Evolutionary conservation across 2,888 invertebrate genomes (phyloP).

Genomic region (Orchesellides sinensis): DNA sequence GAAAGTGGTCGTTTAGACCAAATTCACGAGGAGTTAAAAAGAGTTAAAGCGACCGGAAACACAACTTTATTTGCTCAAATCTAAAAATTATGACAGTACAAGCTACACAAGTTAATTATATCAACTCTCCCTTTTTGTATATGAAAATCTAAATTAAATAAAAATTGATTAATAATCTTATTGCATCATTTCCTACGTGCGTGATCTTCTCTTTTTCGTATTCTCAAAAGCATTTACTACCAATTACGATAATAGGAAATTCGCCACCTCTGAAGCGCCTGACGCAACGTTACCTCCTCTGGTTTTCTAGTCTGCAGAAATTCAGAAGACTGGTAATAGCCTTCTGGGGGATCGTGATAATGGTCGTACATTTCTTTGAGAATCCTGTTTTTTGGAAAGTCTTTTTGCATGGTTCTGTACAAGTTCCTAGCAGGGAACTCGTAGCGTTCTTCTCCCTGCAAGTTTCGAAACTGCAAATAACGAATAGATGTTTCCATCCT

Average conservation of each 20-base stretch:
- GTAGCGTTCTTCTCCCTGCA: constrained; percentile 46
- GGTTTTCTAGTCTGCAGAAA: constrained; percentile 33
- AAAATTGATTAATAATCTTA: background rate
- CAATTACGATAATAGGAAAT: constrained; percentile 50
- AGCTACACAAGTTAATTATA: no score
- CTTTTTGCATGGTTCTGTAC: constrained; percentile 53
- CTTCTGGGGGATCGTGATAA: constrained; percentile 15
- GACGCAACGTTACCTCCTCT: background rate
- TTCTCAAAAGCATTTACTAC: constrained; percentile 15
- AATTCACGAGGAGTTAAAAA: constrained; percentile 32
- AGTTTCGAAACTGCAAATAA: constrained; percentile 47
- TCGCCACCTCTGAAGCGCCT: constrained; percentile 18
- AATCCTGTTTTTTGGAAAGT: constrained; percentile 44
- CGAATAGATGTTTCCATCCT: constrained; percentile 38
- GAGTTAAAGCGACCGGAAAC: constrained; percentile 34
- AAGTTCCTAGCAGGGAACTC: constrained; percentile 50
- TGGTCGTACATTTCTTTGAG: constrained; percentile 49
- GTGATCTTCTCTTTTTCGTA: background rate
- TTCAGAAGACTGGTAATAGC: constrained; percentile 46
- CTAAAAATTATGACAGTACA: no score
- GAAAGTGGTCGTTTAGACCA: constrained; percentile 41
- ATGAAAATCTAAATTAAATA: background rate
- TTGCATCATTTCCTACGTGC: no score
- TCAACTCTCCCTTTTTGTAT: no score
- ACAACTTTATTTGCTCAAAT: constrained; percentile 52